Evolutionary conservation across 2,797 vertebrate species (phyloP), one percentile per base, ranked within the genome.

Genomic region (Sorex maritimensis): DNA sequence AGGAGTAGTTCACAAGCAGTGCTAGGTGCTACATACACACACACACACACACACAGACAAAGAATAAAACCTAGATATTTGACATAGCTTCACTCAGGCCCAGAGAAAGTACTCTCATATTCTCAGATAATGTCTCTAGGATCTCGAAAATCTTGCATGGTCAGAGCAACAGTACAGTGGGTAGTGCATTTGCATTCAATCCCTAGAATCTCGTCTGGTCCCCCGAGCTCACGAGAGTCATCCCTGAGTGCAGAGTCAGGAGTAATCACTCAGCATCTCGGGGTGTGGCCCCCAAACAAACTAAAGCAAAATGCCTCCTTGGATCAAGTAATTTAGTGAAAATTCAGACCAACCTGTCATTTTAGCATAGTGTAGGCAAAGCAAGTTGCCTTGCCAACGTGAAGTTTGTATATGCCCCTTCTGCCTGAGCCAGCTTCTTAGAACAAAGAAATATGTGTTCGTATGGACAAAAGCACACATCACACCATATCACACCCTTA

Each of bases 81-180:
- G 73, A 67, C 75, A 79, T 6, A 69, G 86, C 9, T 61, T 92
- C 52, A 30, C 92, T 86, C 44, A 74, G 77, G 71, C 38, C 73
- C 80, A 67, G 4, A 73, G 90, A 94, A 92, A 88, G 46, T 77
- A 86, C 30, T 71, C 58, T 85, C 23, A 21, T 77, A 86, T 28
- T 71, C 58, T 85, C 23, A 17, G 65, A 49, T 52, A 38, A 46
- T 30, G 72, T 93, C 74, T 91, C 24, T 79, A 73, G 52, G 71
- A 83, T 80, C 55, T 67, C 75, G 91, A 91, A 91, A 89, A 61
- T 44, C 21, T 46, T 85, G 28, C 49, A 11, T 11, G 49, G 2
- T 14, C 49, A 52, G 49, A 52, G 49, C 10, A 11, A 52, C 49
- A 52, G 49, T 52, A 52, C 49, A 52, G 49, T 14, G 49, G 6